phyloP scores from a whole-genome alignment of 2,888 invertebrate genomes.

The Volucella inanis region DNA sequence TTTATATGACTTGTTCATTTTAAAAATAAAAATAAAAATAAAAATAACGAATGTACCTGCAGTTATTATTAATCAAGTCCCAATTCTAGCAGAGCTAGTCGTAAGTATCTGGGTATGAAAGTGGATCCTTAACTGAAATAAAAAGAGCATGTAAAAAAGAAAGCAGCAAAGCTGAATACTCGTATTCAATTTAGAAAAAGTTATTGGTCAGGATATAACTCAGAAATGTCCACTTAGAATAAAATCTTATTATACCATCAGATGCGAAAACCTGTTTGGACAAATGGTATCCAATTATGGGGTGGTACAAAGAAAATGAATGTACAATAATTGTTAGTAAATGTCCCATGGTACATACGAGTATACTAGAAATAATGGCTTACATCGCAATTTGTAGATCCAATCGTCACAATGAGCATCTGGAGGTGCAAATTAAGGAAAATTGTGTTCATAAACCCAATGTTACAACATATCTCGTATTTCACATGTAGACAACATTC shows the following conservation, averaged over 20 bases:
- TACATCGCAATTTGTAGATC: conserved; percentile 17
- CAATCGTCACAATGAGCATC: not conserved
- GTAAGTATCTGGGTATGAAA: not conserved
- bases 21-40: no score
- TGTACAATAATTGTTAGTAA: conserved; percentile 6
- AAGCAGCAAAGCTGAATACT: conserved; percentile 16
- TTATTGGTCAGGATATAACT: conserved; percentile 8
- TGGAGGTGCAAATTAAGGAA: not conserved
- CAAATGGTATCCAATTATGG: conserved; percentile 35
- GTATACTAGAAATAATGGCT: conserved; percentile 21
- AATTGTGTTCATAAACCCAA: no score
- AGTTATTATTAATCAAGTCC: conserved; percentile 4
- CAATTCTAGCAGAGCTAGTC: not conserved
- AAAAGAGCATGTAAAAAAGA: conserved; percentile 15
- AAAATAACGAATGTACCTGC: not conserved
- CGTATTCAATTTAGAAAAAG: conserved; percentile 14
- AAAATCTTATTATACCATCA: conserved; percentile 30
- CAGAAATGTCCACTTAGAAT: conserved; percentile 23
- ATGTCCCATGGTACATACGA: conserved; percentile 38
- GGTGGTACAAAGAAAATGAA: conserved; percentile 36
- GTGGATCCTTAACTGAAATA: not conserved
- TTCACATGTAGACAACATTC: no score
- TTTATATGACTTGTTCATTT: no score
- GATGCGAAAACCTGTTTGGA: conserved; percentile 14
- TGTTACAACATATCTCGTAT: no score